Percentiles rank a stretch among this genome's conserved stretches.
phyloP scores from a whole-genome alignment of 2,797 vertebrate genomes.

The Liasis olivaceus region DNA sequence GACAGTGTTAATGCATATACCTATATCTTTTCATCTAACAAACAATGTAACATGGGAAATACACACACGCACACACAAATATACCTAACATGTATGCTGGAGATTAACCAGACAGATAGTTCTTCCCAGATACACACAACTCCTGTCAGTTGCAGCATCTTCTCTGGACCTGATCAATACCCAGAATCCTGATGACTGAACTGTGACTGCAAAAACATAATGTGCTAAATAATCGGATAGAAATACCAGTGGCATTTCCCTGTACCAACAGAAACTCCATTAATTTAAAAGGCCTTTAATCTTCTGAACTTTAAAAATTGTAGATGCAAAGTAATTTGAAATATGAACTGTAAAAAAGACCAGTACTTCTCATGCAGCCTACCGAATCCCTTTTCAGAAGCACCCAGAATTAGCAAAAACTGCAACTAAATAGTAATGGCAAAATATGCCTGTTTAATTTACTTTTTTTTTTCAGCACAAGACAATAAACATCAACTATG shows the following conservation, averaged over 20 bases:
- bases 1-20: neutral
- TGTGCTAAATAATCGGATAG: neutral
- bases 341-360: neutral
- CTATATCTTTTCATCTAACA: neutral
- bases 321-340: neutral
- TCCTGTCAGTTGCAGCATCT: too few relatives aligned
- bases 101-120: neutral
- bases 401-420: too few relatives aligned
- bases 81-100: neutral
- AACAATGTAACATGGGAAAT: too few relatives aligned
- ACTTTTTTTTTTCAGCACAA: too few relatives aligned
- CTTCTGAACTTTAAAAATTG: neutral
- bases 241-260: neutral
- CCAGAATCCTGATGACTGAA: neutral
- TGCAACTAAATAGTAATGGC: too few relatives aligned
- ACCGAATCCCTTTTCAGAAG: too few relatives aligned
- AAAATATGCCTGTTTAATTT: too few relatives aligned
- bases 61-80: neutral
- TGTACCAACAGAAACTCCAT: too few relatives aligned
- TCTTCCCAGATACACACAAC: too few relatives aligned
- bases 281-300: neutral
- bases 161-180: too few relatives aligned
- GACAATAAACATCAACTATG: too few relatives aligned
- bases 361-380: neutral
- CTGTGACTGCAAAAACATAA: neutral